These are phyloP conservation scores for Poliocrania exsul DNA, from an alignment of 2,797 vertebrate genomes.

Conservation along the genomic window DNA sequence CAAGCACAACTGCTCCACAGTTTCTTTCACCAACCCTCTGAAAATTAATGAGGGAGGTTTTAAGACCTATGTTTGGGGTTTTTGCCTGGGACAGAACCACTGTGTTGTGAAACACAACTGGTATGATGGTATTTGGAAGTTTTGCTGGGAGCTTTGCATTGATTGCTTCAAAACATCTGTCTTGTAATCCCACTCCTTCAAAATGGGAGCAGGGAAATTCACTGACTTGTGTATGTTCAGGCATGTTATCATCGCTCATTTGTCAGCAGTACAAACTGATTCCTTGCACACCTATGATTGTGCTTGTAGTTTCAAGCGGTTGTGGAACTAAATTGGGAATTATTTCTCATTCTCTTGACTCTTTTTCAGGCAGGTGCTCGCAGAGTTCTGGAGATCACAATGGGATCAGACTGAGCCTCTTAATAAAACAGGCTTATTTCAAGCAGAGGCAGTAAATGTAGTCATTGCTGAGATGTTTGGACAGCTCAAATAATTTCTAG, in stretches of 20 bases:
- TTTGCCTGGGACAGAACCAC: neutral
- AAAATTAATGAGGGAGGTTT: neutral
- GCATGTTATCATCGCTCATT: neutral
- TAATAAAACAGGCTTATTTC: neutral
- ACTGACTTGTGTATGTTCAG: neutral
- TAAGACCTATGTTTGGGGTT: neutral
- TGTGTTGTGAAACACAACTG: accelerated
- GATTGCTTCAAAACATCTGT: neutral
- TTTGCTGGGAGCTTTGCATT: neutral
- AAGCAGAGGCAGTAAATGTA: neutral
- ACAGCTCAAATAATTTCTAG: neutral
- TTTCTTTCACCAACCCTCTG: neutral
- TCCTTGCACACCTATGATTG: neutral
- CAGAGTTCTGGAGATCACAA: neutral
- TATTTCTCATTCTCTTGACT: neutral
- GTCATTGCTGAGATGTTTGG: neutral
- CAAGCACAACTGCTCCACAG: neutral
- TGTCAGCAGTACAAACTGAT: neutral
- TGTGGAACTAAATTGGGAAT: neutral
- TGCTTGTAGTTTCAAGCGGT: neutral
- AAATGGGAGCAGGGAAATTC: neutral
- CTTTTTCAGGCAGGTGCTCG: neutral
- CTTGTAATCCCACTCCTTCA: neutral
- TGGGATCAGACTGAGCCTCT: neutral
- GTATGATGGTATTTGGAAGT: neutral